Evolutionary conservation across 2,888 invertebrate species (phyloP), one percentile per base, ranked within the genome.

Genomic region (Drosophila neonasuta): DNA sequence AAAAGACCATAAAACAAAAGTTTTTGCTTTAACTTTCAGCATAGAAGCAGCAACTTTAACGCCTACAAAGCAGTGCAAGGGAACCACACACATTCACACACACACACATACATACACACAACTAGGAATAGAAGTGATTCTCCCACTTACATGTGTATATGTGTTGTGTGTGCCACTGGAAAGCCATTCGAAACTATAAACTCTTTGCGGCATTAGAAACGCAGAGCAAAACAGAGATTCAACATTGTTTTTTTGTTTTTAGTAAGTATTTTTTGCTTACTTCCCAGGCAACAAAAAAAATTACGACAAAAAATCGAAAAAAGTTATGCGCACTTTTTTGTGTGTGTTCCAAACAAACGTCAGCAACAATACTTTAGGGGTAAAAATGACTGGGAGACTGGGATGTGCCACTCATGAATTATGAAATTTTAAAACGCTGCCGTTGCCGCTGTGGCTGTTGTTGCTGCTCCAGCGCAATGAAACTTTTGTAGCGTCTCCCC

Each of bases 1-100:
- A 86, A 86, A 88, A 85, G 82, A 85, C 85, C 85, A 88, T 86
- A 88, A 88, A 88, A 88, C 86, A 83, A 87, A 83, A 83, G 86
- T 77, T 86, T 83, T 83, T 83, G 69, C 75, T 64, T 65, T 74
- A 83, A 86, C 86, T 83, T 83, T 87, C 75, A 69, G 68, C 77
- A 61, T 54, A 39, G 76, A 52, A 50, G 76, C 55, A 81, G 76
- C 55, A 85, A 86, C 79, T 84, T 72, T 80, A 81, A 81, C 85
- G 85, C 87, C 87, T 87, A 87, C 85, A 79, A 79, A 75, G 84
- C 81, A 71, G 50, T 64, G 57, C 45, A 30, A n/a, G 20, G 20
- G 45, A 7, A 11, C 24, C 34, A 34, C 10, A 10, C 10, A 11
- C 15, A 15, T 15, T 1, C 15, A 15, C 15, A 15, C 10, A 3